phyloP scores from a whole-genome alignment of 2,113 vertebrate genomes.

The Cyprinodon tularosa region DNA sequence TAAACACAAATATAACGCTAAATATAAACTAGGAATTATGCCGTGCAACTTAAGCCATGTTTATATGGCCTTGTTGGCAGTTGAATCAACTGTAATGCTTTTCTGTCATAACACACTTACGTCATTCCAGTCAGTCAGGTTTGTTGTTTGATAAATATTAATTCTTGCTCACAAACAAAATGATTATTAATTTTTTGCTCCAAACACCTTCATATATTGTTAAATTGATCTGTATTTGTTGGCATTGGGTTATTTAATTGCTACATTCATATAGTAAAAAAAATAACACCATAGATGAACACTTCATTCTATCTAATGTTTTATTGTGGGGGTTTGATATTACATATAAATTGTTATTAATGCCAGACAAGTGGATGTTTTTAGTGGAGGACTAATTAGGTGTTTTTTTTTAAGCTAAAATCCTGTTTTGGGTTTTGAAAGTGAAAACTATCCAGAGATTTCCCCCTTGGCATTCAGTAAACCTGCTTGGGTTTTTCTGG shows the following conservation, averaged over 20 bases:
- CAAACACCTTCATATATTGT: neutral
- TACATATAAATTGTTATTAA: neutral
- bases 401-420: neutral
- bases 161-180: slow-evolving; percentile 30
- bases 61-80: slow-evolving; percentile 20
- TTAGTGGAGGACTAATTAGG: neutral
- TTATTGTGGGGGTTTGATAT: neutral
- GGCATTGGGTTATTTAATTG: neutral
- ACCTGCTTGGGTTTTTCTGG: too few species aligned
- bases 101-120: slow-evolving; percentile 61
- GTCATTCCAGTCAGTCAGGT: slow-evolving; percentile 64
- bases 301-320: neutral
- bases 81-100: slow-evolving; percentile 34
- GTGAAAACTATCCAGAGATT: neutral
- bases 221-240: neutral
- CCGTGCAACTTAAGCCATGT: neutral
- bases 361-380: too few species aligned
- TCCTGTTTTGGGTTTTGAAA: neutral
- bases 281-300: neutral
- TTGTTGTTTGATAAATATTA: slow-evolving; percentile 37
- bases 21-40: neutral
- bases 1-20: neutral
- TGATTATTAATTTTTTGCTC: slow-evolving; percentile 3
- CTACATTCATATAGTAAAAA: neutral
- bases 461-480: neutral